A percentile compares a stretch with the other conserved stretches of the same genome.
phyloP scores from a whole-genome alignment of 2,888 invertebrate genomes.

The Nebria salina region DNA sequence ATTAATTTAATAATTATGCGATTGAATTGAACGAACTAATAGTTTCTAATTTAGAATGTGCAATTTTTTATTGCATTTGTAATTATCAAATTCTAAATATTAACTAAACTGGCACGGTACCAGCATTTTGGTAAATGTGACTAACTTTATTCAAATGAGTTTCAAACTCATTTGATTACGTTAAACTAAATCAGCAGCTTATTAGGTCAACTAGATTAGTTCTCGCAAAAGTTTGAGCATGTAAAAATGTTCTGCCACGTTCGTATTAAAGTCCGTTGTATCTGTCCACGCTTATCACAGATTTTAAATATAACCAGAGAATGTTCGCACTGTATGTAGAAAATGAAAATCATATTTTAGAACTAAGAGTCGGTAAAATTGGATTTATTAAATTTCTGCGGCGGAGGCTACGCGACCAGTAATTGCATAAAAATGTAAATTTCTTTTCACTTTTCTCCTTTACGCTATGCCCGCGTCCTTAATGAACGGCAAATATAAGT shows the following conservation, averaged over 20 bases:
- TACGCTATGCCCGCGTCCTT: constrained; percentile 22
- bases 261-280: not conserved
- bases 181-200: not conserved
- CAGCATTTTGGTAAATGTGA: not conserved
- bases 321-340: constrained; percentile 39
- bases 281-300: constrained; percentile 31
- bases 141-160: not conserved
- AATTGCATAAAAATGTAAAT: constrained; percentile 48
- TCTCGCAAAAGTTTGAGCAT: not conserved
- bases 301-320: constrained; percentile 46
- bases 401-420: constrained; percentile 37
- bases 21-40: too few species aligned
- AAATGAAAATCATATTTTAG: constrained; percentile 47
- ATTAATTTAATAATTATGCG: too few species aligned
- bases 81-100: not conserved
- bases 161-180: not conserved
- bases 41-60: too few species aligned
- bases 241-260: not conserved
- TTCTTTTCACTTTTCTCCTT: constrained; percentile 45
- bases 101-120: not conserved
- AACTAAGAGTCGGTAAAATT: constrained; percentile 46
- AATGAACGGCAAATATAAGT: constrained; percentile 47
- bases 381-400: constrained; percentile 47
- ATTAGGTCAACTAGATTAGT: constrained; percentile 1
- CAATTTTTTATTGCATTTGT: not conserved